These are phyloP conservation scores for Bos javanicus DNA, from an alignment of 2,113 vertebrate species.

Conservation along the genomic window DNA sequence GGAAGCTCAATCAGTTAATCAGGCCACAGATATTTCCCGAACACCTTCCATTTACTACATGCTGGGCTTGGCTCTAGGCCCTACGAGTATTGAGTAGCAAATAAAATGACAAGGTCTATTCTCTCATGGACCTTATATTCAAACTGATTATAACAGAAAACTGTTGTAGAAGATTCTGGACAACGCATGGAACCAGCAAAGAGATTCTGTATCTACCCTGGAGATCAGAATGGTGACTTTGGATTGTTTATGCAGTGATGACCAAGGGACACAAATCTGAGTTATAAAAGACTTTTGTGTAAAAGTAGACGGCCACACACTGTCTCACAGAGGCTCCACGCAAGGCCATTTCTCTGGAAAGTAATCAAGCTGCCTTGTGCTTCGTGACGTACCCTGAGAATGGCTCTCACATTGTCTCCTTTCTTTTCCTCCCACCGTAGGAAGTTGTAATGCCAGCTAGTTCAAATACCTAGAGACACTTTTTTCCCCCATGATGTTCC, in stretches of 20 bases:
- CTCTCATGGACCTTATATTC: not conserved
- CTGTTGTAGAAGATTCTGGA: not conserved
- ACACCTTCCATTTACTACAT: not conserved
- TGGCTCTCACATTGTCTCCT: not conserved
- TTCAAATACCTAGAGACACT: not conserved
- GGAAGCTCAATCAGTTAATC: not conserved
- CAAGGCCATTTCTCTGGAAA: not conserved
- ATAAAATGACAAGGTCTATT: not conserved
- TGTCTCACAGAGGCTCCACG: not conserved
- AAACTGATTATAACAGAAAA: not conserved
- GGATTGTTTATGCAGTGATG: not conserved
- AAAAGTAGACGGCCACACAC: fast-evolving
- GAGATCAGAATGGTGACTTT: not conserved
- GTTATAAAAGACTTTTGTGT: not conserved
- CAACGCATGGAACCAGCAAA: not conserved
- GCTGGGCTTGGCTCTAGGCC: not conserved
- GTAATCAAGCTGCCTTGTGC: not conserved
- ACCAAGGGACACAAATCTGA: not conserved
- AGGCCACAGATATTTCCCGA: not conserved
- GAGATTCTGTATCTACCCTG: not conserved
- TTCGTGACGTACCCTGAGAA: not conserved
- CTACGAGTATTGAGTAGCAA: not conserved
- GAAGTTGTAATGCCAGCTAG: not conserved
- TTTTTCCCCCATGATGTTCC: not conserved
- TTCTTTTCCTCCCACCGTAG: not conserved